Base-by-base conservation (phyloP, 2,888 invertebrate species). In the Iphiclides podalirius region DNA sequence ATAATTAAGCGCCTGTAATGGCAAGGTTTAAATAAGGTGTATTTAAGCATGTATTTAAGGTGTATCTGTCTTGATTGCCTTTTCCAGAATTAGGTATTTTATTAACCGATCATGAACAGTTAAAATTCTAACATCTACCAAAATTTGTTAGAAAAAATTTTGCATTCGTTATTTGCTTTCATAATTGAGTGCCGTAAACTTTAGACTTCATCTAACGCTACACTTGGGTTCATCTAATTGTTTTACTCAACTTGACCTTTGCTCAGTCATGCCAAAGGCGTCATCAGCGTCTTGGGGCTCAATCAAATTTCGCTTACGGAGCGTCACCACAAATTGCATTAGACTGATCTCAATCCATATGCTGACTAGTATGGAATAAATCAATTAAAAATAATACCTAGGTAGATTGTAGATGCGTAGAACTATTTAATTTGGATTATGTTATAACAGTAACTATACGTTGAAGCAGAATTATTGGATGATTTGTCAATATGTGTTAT, bases 261-360 rank as follows among this genome's bases (percentile, higher is more conserved):
- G 41, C 36, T 41, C 44, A 33, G 31, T 33, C 15, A 51, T 14
- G 28, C 40, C 15, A 41, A 45, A 51, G 49, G 45, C 50, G 37
- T 51, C 52, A 57, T 58, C 60, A 59, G 57, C 53, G 43, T 60
- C 65, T 63, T 63, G 60, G 58, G 59, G 57, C 68, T 66, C 72
- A 70, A 74, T 74, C 70, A 73, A 67, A 65, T 69, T 64, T 63
- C 67, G 67, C 72, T 71, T 68, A 70, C 67, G 67, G 57, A 52
- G 48, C 57, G 58, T 52, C 55, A 64, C 71, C 72, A 60, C 72
- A 74, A 72, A 71, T 69, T 67, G 66, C 63, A 66, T 70, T 51
- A 51, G 33, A 44, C 33, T 15, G 28, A 31, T 41, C 36, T 26
- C 40, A 36, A 45, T 45, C 50, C 50, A 28, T 23, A 28, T 51